phyloP scores from a whole-genome alignment of 2,113 vertebrate species.

The Salminus brasiliensis region DNA sequence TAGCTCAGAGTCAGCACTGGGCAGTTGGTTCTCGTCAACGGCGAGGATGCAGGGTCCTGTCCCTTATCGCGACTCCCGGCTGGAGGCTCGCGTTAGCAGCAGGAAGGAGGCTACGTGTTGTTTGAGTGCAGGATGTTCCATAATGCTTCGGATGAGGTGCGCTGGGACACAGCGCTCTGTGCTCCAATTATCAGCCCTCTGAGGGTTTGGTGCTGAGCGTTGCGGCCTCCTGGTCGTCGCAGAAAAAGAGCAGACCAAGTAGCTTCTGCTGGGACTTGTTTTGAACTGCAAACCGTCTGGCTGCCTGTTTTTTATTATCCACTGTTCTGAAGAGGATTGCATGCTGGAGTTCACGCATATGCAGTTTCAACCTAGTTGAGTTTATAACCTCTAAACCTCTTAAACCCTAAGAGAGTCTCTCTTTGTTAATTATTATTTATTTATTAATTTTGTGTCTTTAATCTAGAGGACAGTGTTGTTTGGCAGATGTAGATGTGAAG shows the following conservation, averaged over 20 bases:
- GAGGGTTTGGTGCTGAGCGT: conserved; percentile 16
- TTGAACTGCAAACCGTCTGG: not conserved
- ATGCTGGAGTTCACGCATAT: not conserved
- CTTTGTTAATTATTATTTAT: too few relatives aligned
- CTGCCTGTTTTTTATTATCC: not conserved
- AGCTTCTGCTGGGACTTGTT: not conserved
- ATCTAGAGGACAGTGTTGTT: too few relatives aligned
- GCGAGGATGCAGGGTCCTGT: not conserved
- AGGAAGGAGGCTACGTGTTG: conserved; percentile 31
- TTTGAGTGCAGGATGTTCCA: conserved; percentile 38
- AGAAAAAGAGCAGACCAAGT: not conserved
- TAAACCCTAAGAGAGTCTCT: too few relatives aligned
- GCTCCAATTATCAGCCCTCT: conserved; percentile 39
- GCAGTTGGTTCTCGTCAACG: not conserved
- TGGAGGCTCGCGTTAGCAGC: not conserved
- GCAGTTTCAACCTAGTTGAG: not conserved
- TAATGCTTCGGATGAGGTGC: conserved; percentile 20
- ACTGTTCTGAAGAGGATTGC: not conserved
- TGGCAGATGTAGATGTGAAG: too few relatives aligned
- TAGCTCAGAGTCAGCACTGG: not conserved
- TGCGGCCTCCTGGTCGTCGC: not conserved
- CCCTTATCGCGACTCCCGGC: not conserved
- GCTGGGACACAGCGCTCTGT: conserved; percentile 29
- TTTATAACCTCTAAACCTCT: not conserved
- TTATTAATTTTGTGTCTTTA: too few relatives aligned